These are phyloP conservation scores for Harlomillsia oculata DNA, from an alignment of 1,140 invertebrate species.

Conservation along the genomic window DNA sequence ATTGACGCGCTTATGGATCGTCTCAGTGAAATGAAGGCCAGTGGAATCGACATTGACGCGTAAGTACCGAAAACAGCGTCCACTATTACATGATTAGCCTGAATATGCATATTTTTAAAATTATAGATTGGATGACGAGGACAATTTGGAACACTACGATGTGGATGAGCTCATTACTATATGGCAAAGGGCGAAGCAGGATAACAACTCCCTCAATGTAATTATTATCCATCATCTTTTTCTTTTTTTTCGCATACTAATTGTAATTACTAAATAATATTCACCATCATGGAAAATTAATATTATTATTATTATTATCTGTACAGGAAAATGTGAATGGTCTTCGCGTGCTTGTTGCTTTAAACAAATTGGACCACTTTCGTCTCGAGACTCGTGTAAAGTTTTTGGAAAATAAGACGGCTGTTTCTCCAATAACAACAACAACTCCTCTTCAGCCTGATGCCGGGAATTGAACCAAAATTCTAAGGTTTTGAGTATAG, in stretches of 20 bases:
- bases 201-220: constrained; percentile 32
- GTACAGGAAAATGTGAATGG: constrained; percentile 29
- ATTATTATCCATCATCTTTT: neutral
- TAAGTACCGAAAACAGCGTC: constrained; percentile 3
- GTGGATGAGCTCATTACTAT: constrained; percentile 19
- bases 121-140: constrained; percentile 4
- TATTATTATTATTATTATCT: neutral
- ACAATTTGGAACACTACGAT: constrained; percentile 19
- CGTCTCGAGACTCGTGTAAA: constrained; percentile 27
- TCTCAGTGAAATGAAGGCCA: neutral
- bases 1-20: constrained; percentile 22
- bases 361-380: constrained; percentile 28
- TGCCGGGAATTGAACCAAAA: neutral
- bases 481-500: no score
- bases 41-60: constrained; percentile 13
- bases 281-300: neutral
- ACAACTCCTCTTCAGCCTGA: constrained; percentile 16
- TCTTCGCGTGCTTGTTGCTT: constrained; percentile 22
- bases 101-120: neutral
- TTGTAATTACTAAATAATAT: neutral
- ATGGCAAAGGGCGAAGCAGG: constrained; percentile 23
- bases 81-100: neutral
- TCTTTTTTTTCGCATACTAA: no score
- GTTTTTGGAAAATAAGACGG: constrained; percentile 24
- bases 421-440: constrained; percentile 11